A percentile compares a stretch with the other conserved stretches of the same genome.
These are phyloP conservation scores for Brenthis daphne DNA, from an alignment of 2,888 invertebrate genomes.

Conservation along the genomic window DNA sequence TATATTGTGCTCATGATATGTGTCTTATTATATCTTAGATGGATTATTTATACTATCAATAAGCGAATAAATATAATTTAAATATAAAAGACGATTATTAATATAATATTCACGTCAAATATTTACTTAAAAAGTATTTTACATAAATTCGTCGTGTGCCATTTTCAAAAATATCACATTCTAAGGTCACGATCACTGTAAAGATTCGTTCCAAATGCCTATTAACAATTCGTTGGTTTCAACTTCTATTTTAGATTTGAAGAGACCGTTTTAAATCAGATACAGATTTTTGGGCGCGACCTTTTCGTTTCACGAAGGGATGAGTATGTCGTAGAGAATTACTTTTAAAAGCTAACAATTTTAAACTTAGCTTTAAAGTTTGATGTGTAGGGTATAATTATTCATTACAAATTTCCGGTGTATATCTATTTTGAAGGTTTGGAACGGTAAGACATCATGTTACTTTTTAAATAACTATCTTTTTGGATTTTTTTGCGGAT, in stretches of 20 bases:
- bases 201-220: slow-evolving; percentile 65
- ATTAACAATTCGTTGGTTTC: slow-evolving; percentile 55
- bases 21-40: too few relatives aligned
- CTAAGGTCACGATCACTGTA: slow-evolving; percentile 41
- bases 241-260: slow-evolving; percentile 54
- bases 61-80: too few relatives aligned
- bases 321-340: slow-evolving; percentile 1
- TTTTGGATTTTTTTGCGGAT: too few relatives aligned
- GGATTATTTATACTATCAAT: too few relatives aligned
- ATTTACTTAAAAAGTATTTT: neutral
- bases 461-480: too few relatives aligned
- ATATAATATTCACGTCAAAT: too few relatives aligned
- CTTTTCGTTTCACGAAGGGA: slow-evolving; percentile 16
- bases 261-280: slow-evolving; percentile 40
- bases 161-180: neutral
- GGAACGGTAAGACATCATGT: too few relatives aligned
- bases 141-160: neutral
- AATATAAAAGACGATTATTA: too few relatives aligned
- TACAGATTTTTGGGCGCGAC: slow-evolving; percentile 36
- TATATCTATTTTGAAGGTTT: too few relatives aligned
- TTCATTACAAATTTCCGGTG: too few relatives aligned
- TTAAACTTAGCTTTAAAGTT: slow-evolving; percentile 2
- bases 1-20: too few relatives aligned
- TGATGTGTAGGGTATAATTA: neutral
- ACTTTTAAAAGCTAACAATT: neutral